Base-by-base conservation (phyloP, 1,140 invertebrate genomes). In the Bombus consobrinus region DNA sequence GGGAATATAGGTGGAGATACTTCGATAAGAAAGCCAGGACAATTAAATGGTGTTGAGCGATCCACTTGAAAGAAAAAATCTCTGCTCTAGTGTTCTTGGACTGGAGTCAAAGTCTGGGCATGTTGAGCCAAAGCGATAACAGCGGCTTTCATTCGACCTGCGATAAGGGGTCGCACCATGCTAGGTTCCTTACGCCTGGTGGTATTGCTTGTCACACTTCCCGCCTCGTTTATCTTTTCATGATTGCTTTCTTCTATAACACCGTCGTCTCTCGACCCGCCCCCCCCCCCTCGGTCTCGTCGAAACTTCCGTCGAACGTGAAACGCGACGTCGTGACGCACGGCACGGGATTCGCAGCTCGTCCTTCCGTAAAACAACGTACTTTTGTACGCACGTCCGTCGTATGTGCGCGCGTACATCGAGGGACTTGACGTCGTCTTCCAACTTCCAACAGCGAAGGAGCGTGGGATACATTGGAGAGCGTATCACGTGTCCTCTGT, bases 401-500 rank as follows among this genome's bases (percentile, higher is more conserved):
- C 34, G 34, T n/a, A 5, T 34, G 28, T 9, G 5, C 25, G 59
- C 25, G 59, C 9, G 25, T 62, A 28, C 28, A 18, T 25, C 13
- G 4, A 25, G 32, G 34, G 34, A 47, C 34, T 37, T 47, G 47
- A 57, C 32, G 34, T 75, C 25, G 34, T 25, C 43, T 75, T 10
- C 34, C 37, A 34, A n/a, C 68, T 75, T 2, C 66, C 37, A 34
- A n/a, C 47, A 5, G n/a, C 66, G 47, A 72, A 80, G 57, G 68
- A 85, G 76, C 83, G 83, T 85, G 83, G 83, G 83, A 85, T 43
- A 83, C 83, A 77, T 72, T 32, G 28, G 34, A 64, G 83, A 39
- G 25, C 68, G 83, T 85, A 85, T 85, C 77, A 85, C 83, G 77
- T 85, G 83, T 80, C 83, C 41, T 53, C 53, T 53, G 82, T 79